Percentiles rank a stretch among this genome's conserved stretches.
phyloP scores from a whole-genome alignment of 1,140 invertebrate species.

The Drosophila erecta region DNA sequence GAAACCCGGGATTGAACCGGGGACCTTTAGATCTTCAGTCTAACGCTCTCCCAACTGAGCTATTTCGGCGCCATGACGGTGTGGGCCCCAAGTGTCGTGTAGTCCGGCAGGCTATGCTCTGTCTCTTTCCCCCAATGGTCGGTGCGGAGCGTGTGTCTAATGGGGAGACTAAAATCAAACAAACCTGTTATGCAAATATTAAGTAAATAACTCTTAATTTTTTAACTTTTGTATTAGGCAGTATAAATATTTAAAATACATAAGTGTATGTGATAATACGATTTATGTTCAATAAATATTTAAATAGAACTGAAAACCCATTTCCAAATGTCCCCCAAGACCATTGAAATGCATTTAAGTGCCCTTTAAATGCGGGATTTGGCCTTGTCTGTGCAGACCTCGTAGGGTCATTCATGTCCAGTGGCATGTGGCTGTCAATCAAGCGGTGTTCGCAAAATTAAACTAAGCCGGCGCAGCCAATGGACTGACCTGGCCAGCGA shows the following conservation, averaged over 20 bases:
- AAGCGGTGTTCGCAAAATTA: constrained; percentile 60
- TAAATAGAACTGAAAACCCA: not conserved
- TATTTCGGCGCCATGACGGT: constrained; percentile 76
- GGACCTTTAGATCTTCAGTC: constrained; percentile 93
- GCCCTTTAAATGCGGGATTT: not conserved
- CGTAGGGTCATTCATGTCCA: constrained; percentile 23
- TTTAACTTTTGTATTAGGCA: too few species aligned
- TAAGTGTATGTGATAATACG: not conserved
- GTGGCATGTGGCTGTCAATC: constrained; percentile 74
- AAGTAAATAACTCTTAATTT: too few species aligned
- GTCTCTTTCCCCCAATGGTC: not conserved
- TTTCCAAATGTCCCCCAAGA: not conserved
- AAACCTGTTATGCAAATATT: too few species aligned
- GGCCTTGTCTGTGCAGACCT: not conserved
- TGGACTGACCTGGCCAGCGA: constrained; percentile 33
- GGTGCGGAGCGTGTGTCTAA: too few species aligned
- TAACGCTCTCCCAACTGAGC: constrained; percentile 93
- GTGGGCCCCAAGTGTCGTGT: not conserved
- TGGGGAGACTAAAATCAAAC: not conserved
- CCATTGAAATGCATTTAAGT: not conserved
- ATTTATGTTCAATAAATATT: not conserved
- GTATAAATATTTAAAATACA: too few species aligned
- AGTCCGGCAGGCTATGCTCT: not conserved
- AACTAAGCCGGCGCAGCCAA: constrained; percentile 64
- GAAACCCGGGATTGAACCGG: constrained; percentile 91